phyloP scores from a whole-genome alignment of 2,797 vertebrate genomes.

The Rallus crepitans region DNA sequence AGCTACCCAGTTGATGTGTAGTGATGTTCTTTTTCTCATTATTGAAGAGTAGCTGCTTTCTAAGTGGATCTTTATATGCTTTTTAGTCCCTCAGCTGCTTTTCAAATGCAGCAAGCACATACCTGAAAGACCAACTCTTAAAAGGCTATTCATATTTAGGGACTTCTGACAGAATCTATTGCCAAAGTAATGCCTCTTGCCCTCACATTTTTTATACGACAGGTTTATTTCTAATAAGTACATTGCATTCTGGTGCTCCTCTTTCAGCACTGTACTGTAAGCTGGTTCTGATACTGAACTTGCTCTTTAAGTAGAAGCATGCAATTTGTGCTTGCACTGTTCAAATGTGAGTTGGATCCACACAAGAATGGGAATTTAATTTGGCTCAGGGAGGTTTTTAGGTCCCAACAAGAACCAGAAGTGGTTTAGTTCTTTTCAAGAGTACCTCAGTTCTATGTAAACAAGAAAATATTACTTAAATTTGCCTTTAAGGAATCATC shows the following conservation, averaged over 20 bases:
- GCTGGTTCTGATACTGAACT: background rate
- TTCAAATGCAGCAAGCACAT: background rate
- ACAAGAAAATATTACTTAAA: background rate
- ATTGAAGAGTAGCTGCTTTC: background rate
- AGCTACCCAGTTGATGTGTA: background rate
- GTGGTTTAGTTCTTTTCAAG: background rate
- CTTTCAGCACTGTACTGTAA: background rate
- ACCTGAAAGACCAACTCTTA: background rate
- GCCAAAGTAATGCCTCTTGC: background rate
- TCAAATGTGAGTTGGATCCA: background rate
- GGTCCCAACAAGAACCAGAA: background rate
- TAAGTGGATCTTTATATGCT: background rate
- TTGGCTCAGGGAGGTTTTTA: background rate
- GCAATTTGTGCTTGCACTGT: background rate
- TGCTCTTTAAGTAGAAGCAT: background rate
- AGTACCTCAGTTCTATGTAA: fast-evolving
- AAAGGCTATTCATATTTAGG: background rate
- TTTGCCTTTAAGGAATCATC: background rate
- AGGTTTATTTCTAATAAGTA: background rate
- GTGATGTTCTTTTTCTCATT: background rate
- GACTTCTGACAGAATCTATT: background rate
- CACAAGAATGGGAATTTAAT: background rate
- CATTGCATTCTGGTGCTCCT: background rate
- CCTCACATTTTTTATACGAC: background rate
- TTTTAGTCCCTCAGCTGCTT: background rate